A percentile compares a stretch with the other conserved stretches of the same genome.
phyloP scores from a whole-genome alignment of 1,140 invertebrate species.

The Amyelois transitella region DNA sequence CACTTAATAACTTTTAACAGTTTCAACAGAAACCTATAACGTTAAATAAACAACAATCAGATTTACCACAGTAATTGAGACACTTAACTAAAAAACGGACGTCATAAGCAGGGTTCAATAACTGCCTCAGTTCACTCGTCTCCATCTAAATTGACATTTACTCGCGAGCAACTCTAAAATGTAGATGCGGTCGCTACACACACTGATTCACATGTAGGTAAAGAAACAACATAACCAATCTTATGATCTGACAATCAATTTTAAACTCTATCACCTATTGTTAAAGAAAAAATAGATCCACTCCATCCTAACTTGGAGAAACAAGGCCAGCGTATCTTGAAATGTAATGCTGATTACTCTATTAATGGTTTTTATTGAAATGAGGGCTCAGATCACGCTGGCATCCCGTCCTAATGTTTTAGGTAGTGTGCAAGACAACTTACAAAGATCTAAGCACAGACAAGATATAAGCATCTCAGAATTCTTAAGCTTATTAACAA shows the following conservation, averaged over 20 bases:
- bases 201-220: constrained; percentile 41
- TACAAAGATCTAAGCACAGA: constrained; percentile 54
- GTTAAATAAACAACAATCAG: not conserved
- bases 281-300: constrained; percentile 28
- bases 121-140: constrained; percentile 63
- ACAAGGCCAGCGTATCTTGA: constrained; percentile 47
- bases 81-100: constrained; percentile 33
- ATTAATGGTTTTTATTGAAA: constrained; percentile 63
- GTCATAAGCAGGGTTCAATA: constrained; percentile 61
- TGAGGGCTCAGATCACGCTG: constrained; percentile 41
- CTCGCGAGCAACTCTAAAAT: constrained; percentile 68
- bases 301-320: constrained; percentile 24
- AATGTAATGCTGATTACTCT: constrained; percentile 58
- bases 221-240: not conserved
- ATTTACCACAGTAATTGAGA: not conserved
- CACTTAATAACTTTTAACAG: too few relatives aligned
- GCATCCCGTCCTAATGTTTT: constrained; percentile 45
- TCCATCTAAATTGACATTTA: constrained; percentile 72
- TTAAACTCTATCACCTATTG: constrained; percentile 29
- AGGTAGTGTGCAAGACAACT: constrained; percentile 58
- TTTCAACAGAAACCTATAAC: not conserved
- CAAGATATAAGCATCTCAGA: constrained; percentile 40
- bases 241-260: constrained; percentile 12
- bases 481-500: constrained; percentile 49
- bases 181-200: constrained; percentile 67